These are phyloP conservation scores for Philereme transversata DNA, from an alignment of 2,888 invertebrate genomes.

Conservation along the genomic window DNA sequence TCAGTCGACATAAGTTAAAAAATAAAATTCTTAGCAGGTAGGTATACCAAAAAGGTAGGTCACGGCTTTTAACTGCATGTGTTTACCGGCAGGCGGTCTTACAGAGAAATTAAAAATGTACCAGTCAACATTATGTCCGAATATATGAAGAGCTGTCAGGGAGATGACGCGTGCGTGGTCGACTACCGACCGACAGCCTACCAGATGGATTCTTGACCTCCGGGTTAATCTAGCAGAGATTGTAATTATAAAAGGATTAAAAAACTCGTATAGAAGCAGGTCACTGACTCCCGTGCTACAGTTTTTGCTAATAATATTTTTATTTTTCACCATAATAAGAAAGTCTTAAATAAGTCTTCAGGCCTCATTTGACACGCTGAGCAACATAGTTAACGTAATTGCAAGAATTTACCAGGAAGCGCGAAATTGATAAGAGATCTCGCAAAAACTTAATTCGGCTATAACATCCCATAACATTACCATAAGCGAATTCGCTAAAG, in stretches of 20 bases:
- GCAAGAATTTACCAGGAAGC: constrained; percentile 23
- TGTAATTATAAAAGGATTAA: constrained; percentile 45
- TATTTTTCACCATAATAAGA: neutral
- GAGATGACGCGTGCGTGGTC: constrained; percentile 59
- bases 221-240: constrained; percentile 55
- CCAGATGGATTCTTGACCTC: constrained; percentile 46
- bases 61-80: constrained; percentile 39
- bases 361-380: constrained; percentile 9
- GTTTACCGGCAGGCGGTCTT: constrained; percentile 45
- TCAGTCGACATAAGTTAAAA: too few relatives aligned
- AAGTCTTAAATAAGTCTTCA: too few relatives aligned
- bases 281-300: constrained; percentile 28
- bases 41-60: constrained; percentile 33
- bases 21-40: neutral
- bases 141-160: constrained; percentile 71
- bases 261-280: constrained; percentile 34
- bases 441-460: constrained; percentile 13
- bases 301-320: constrained; percentile 23
- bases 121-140: constrained; percentile 72
- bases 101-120: constrained; percentile 63
- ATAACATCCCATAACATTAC: constrained; percentile 31
- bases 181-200: constrained; percentile 65
- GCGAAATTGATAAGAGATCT: constrained; percentile 23
- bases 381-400: constrained; percentile 5
- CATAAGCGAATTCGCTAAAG: constrained; percentile 53